Evolutionary conservation across 2,113 vertebrate species (phyloP).

Genomic region (Elephas maximus): DNA sequence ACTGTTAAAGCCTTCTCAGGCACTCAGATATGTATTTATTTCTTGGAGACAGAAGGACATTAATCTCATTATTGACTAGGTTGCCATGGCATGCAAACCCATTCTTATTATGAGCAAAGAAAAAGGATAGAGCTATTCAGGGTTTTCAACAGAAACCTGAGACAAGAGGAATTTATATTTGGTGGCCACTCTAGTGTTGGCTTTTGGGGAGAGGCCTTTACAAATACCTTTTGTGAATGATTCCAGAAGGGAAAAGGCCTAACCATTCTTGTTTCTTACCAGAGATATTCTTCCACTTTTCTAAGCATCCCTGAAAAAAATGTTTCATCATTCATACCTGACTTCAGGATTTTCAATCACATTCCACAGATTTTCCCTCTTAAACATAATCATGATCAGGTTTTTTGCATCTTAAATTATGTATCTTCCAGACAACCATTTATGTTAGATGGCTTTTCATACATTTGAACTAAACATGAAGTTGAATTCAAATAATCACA

Average conservation of each 20-base stretch:
- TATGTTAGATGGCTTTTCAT: not conserved
- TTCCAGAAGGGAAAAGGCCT: not conserved
- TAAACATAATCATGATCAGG: slow-evolving; percentile 38
- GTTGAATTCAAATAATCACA: not conserved
- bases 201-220: not conserved
- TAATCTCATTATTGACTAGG: not conserved
- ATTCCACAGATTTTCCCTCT: not conserved
- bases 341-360: slow-evolving; percentile 67
- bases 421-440: not conserved
- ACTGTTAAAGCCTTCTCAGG: not conserved
- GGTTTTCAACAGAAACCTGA: not conserved
- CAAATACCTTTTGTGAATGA: not conserved
- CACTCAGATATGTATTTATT: not conserved
- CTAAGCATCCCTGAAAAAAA: slow-evolving; percentile 46
- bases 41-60: not conserved
- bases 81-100: not conserved
- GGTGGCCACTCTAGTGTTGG: not conserved
- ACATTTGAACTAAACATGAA: not conserved
- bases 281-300: not conserved
- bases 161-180: not conserved
- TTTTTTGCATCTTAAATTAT: slow-evolving; percentile 35
- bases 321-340: slow-evolving; percentile 58
- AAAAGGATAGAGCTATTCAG: not conserved
- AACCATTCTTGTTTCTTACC: not conserved
- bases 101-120: not conserved